phyloP scores from a whole-genome alignment of 2,113 vertebrate genomes.

The Bufo bufo region DNA sequence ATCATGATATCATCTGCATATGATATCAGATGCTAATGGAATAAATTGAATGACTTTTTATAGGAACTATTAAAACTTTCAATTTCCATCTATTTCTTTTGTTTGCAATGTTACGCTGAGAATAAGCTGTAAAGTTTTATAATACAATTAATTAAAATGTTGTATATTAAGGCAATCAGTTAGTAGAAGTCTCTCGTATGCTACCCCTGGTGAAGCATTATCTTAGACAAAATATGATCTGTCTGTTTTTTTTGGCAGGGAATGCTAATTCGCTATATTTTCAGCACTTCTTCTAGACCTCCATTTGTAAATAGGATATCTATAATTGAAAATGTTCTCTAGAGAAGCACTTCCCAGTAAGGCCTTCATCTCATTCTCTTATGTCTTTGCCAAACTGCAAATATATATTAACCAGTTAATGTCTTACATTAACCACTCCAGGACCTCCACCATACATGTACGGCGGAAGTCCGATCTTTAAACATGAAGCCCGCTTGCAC shows the following conservation, averaged over 20 bases:
- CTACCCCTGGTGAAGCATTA: background rate
- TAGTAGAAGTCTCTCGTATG: background rate
- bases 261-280: slow-evolving; percentile 19
- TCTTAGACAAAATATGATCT: background rate
- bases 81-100: background rate
- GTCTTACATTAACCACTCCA: background rate
- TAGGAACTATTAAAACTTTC: background rate
- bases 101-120: background rate
- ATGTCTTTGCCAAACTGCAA: background rate
- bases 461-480: no score
- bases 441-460: no score
- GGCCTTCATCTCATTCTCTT: slow-evolving; percentile 8
- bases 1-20: background rate
- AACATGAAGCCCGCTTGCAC: no score
- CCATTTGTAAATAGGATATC: slow-evolving; percentile 42
- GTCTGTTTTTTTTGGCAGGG: slow-evolving; percentile 2
- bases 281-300: slow-evolving; percentile 21
- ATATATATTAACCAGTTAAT: slow-evolving; percentile 5
- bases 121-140: background rate
- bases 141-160: background rate
- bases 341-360: slow-evolving; percentile 40
- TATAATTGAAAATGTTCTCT: slow-evolving; percentile 44
- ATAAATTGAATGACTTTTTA: background rate
- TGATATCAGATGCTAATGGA: background rate
- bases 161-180: background rate